phyloP scores from a whole-genome alignment of 2,888 invertebrate genomes.

The Drosophila melanosoma region DNA sequence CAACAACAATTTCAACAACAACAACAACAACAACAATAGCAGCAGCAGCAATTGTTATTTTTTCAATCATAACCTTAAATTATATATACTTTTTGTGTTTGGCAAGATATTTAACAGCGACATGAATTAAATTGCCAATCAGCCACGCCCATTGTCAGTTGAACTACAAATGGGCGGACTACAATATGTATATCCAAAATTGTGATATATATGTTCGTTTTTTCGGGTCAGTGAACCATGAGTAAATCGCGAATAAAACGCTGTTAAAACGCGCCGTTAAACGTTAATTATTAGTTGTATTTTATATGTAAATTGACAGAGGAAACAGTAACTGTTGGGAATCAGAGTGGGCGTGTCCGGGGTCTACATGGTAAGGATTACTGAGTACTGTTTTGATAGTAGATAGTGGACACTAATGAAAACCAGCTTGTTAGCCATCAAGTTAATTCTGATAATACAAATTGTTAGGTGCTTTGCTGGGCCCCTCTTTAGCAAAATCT shows the following conservation, averaged over 20 bases:
- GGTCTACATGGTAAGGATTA: conserved; percentile 28
- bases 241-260: conserved; percentile 57
- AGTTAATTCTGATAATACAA: conserved; percentile 12
- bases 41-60: conserved; percentile 28
- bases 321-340: neutral
- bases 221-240: conserved; percentile 29
- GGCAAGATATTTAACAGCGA: conserved; percentile 1
- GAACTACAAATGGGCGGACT: conserved; percentile 10
- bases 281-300: conserved; percentile 44
- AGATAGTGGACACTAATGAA: conserved; percentile 16
- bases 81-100: conserved; percentile 12
- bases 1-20: conserved; percentile 17
- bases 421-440: conserved; percentile 2
- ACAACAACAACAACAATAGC: conserved; percentile 2
- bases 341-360: conserved; percentile 32
- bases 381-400: conserved; percentile 4
- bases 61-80: conserved; percentile 18
- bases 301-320: conserved; percentile 1
- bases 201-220: conserved; percentile 6
- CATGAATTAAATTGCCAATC: conserved; percentile 33
- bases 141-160: conserved; percentile 20
- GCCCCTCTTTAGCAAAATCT: too few relatives aligned
- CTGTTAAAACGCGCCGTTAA: conserved; percentile 61
- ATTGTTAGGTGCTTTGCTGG: conserved; percentile 1
- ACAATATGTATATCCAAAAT: neutral